A percentile compares a stretch with the other conserved stretches of the same genome.
phyloP scores from a whole-genome alignment of 2,888 invertebrate species.

The Pharmacophagus antenor region DNA sequence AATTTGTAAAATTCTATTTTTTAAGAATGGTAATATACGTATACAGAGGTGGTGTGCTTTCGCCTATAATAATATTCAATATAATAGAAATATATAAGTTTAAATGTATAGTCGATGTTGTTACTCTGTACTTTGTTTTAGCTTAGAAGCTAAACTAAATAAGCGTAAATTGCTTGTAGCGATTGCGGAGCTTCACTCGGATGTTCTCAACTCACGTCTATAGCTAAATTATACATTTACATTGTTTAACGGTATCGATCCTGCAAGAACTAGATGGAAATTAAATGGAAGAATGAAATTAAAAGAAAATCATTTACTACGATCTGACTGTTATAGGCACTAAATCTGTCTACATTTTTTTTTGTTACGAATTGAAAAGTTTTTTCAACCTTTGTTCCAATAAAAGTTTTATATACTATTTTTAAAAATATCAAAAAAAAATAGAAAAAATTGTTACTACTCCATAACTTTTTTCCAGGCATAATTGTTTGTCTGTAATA shows the following conservation, averaged over 20 bases:
- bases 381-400: too few species aligned
- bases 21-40: too few species aligned
- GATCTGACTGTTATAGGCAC: not conserved
- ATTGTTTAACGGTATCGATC: constrained; percentile 22
- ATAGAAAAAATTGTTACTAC: too few species aligned
- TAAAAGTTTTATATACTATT: too few species aligned
- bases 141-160: constrained; percentile 28
- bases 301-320: not conserved
- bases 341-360: not conserved
- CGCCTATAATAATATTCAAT: not conserved
- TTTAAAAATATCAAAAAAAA: too few species aligned
- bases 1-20: too few species aligned
- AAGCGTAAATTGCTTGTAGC: constrained; percentile 29
- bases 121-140: constrained; percentile 28
- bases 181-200: constrained; percentile 26
- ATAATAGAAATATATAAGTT: not conserved
- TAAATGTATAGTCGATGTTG: constrained; percentile 14
- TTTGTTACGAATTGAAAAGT: not conserved
- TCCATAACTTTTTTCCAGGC: too few species aligned
- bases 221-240: constrained; percentile 25
- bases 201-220: constrained; percentile 23
- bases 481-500: too few species aligned
- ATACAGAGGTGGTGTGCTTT: not conserved
- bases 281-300: too few species aligned
- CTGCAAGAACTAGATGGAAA: not conserved